phyloP scores from a whole-genome alignment of 2,113 vertebrate species.

The Cercocebus atys region DNA sequence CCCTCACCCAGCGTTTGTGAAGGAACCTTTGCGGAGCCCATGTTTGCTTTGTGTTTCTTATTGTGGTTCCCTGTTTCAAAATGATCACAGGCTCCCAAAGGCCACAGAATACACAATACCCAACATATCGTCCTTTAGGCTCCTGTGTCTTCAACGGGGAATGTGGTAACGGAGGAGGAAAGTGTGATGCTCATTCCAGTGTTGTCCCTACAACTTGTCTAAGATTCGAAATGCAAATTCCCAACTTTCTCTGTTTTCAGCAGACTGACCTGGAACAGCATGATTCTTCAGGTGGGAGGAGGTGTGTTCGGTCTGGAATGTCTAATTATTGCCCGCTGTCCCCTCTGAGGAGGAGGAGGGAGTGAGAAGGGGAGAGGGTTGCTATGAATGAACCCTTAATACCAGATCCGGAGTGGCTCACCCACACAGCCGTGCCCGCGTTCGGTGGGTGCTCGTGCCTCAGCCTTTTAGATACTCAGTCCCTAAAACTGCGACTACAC shows the following conservation, averaged over 20 bases:
- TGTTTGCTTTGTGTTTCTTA: no score
- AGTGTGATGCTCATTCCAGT: rapidly evolving
- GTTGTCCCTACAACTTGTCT: background rate
- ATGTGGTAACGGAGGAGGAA: background rate
- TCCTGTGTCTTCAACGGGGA: background rate
- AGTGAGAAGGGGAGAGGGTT: rapidly evolving
- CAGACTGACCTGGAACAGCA: background rate
- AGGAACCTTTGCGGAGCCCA: rapidly evolving
- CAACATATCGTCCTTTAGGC: rapidly evolving
- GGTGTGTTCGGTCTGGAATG: rapidly evolving
- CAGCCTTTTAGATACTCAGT: rapidly evolving
- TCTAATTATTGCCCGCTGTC: rapidly evolving
- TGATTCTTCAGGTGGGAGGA: rapidly evolving
- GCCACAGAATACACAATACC: rapidly evolving
- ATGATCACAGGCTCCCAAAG: background rate
- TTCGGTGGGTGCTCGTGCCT: rapidly evolving
- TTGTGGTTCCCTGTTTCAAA: rapidly evolving
- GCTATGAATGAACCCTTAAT: background rate
- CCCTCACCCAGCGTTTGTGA: rapidly evolving
- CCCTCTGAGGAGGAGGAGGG: background rate
- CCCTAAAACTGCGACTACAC: background rate
- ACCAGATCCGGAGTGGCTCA: rapidly evolving
- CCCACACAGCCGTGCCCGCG: background rate
- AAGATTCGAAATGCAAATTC: background rate
- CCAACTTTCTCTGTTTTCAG: no score